Conservation (phyloP, 2,888 invertebrate species). For the Mesopsocus fuscifrons region DNA sequence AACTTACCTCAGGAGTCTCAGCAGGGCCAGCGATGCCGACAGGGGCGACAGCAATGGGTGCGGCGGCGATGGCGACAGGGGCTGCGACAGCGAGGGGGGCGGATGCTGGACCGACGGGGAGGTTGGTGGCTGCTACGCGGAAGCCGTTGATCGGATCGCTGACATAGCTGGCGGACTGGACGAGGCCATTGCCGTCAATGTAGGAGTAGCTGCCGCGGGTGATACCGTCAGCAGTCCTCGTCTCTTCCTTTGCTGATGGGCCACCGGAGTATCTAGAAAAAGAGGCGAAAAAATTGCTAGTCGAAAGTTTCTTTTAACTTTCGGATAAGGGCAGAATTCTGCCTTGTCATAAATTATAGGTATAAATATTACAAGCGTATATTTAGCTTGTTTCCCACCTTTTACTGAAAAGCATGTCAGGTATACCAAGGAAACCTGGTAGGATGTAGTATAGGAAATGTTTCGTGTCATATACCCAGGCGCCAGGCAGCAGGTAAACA, state of each 20-base stretch:
- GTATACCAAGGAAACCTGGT: too few relatives aligned
- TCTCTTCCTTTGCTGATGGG: slow-evolving; percentile 19
- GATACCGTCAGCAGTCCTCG: slow-evolving; percentile 24
- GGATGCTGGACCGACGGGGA: slow-evolving; percentile 30
- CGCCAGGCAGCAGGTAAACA: too few relatives aligned
- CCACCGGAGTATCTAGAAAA: slow-evolving; percentile 15
- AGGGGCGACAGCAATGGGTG: slow-evolving; percentile 23
- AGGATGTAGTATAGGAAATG: background rate
- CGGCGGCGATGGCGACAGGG: slow-evolving; percentile 23
- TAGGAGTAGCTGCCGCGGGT: slow-evolving; percentile 40
- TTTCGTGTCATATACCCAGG: background rate
- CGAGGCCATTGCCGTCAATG: slow-evolving; percentile 41
- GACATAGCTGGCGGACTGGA: slow-evolving; percentile 42
- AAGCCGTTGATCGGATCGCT: slow-evolving; percentile 42
- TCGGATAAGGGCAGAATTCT: too few relatives aligned
- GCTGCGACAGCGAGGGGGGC: slow-evolving; percentile 25
- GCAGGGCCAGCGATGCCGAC: background rate
- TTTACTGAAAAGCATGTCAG: too few relatives aligned
- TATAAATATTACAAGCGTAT: too few relatives aligned
- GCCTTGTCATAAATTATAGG: too few relatives aligned
- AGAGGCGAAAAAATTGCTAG: too few relatives aligned
- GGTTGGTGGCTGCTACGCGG: slow-evolving; percentile 41
- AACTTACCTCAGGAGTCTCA: slow-evolving; percentile 8
- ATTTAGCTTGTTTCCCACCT: too few relatives aligned
- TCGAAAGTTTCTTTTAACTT: too few relatives aligned